Percentiles rank a stretch among this genome's conserved stretches.
Evolutionary conservation across 2,797 vertebrate species (phyloP).

Genomic region (Gallinago stenura): DNA sequence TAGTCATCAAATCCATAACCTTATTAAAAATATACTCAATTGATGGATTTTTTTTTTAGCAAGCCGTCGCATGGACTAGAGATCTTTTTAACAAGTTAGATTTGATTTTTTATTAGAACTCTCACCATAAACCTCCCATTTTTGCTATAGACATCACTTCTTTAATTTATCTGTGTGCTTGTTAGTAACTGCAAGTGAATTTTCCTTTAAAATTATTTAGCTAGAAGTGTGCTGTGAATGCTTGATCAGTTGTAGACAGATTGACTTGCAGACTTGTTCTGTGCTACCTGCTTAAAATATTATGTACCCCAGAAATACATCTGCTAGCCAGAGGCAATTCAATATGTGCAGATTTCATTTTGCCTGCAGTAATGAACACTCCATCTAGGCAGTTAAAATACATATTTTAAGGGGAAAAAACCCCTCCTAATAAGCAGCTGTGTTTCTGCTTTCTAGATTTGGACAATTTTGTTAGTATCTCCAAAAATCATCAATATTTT

Average conservation of each 20-base stretch:
- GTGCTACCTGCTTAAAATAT: constrained; percentile 60
- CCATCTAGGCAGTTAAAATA: constrained; percentile 35
- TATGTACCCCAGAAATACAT: constrained; percentile 48
- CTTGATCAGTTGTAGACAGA: constrained; percentile 54
- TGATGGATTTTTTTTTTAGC: neutral
- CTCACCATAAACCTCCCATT: neutral
- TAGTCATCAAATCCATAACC: neutral
- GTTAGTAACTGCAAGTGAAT: neutral
- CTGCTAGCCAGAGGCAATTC: constrained; percentile 68
- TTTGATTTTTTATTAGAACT: neutral
- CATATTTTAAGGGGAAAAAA: neutral
- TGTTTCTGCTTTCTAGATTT: constrained; percentile 1
- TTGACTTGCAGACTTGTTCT: constrained; percentile 30
- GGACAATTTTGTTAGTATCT: constrained; percentile 35
- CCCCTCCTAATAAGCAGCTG: constrained; percentile 12
- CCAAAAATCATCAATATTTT: constrained; percentile 41
- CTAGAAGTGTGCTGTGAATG: constrained; percentile 31
- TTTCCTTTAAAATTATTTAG: constrained; percentile 34
- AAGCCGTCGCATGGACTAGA: neutral
- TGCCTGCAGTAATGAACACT: constrained; percentile 44
- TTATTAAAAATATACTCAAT: neutral
- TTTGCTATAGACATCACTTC: neutral
- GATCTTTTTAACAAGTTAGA: neutral
- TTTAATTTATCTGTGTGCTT: neutral
- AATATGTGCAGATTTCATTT: constrained; percentile 21